Evolutionary conservation across 2,113 vertebrate species (phyloP).

Genomic region (Empidonax alnorum): DNA sequence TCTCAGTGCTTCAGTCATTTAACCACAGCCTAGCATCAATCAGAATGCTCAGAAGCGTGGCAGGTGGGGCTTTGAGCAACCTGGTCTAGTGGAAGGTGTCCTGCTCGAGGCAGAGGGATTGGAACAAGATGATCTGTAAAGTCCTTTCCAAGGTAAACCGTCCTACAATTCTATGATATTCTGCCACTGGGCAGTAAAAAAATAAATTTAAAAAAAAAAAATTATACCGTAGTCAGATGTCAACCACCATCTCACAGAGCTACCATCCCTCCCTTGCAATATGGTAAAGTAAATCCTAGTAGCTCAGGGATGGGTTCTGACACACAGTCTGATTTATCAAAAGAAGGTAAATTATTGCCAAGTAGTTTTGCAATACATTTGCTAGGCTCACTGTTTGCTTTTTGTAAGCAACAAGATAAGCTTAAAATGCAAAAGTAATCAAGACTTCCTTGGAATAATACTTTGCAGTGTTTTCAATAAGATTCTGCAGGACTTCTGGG

Average conservation of each 20-base stretch:
- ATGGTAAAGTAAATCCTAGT: background rate
- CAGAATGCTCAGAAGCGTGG: background rate
- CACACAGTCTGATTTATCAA: background rate
- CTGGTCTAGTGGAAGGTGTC: background rate
- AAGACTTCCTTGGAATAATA: background rate
- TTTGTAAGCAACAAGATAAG: background rate
- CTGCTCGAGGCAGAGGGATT: background rate
- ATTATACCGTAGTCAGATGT: background rate
- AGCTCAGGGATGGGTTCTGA: background rate
- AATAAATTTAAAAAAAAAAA: background rate
- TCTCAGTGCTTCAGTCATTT: background rate
- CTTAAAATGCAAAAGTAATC: background rate
- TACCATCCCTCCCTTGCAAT: background rate
- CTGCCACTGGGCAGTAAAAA: background rate
- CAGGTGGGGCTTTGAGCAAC: background rate
- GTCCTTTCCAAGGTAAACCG: background rate
- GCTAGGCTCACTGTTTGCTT: background rate
- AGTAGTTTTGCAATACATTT: background rate
- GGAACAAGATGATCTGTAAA: background rate
- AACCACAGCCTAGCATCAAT: background rate
- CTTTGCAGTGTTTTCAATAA: background rate
- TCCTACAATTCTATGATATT: background rate
- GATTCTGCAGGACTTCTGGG: background rate
- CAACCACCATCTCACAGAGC: background rate
- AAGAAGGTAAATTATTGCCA: background rate